Evolutionary conservation across 2,113 vertebrate species (phyloP), one percentile per base, ranked within the genome.

Genomic region (Gymnocephalus cernua): DNA sequence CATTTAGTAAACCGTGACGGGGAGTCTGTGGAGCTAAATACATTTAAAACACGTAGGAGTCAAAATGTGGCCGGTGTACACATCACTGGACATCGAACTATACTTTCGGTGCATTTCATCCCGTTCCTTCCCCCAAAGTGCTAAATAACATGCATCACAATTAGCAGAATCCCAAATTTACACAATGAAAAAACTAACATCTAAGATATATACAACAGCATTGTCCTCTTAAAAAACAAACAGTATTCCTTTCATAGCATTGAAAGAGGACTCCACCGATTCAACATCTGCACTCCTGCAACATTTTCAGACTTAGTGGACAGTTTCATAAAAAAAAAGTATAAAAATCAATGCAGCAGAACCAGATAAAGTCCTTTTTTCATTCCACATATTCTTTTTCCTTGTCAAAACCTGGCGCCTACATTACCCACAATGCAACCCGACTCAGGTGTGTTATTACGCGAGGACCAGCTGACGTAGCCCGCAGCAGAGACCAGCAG

Each of bases 131-230:
- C 54, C 19, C 6, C 11, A 11, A 61, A 54, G 47, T 56, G 29
- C 15, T 38, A 35, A 38, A 16, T 6, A 45, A 77, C 56, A 27
- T 62, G 32, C 51, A 66, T 56, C 38, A 74, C n/a, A 71, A 54
- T 15, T 14, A 74, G 35, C 4, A 61, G 11, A 66, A 74, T 74
- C 5, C 5, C 51, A 19, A 38, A 25, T 51, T 12, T 29, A 35
- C 32, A 38, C 47, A 13, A 44, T 51, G 8, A 83, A 70, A 83
- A 70, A 25, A 51, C 54, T 50, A 79, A 63, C 21, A 44, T 63
- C 2, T 78, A 47, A 27, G 6, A 73, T 81, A 86, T 80, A 59
- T 80, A 89, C 86, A 91, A 65, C 72, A 23, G 18, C 16, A 86
- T 12, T 38, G 27, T 32, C 19, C 57, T 50, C 27, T 73, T 19